Evolutionary conservation across 1,140 invertebrate species (phyloP), one percentile per base, ranked within the genome.

Genomic region (Drosophila elegans): DNA sequence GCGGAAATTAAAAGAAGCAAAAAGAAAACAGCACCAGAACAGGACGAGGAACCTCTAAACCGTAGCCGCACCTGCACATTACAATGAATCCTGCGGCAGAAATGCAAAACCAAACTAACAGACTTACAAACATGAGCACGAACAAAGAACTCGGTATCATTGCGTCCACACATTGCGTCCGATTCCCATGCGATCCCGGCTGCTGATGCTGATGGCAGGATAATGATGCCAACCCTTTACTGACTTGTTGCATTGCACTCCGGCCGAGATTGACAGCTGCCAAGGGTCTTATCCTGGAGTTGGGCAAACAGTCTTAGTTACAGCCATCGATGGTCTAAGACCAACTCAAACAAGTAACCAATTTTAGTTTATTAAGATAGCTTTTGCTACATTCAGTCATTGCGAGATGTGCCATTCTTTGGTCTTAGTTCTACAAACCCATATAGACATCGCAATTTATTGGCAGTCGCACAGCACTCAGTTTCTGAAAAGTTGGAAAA

Each of bases 1-100:
- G 67, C 77, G 84, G 80, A 89, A 89, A 89, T 89, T 89, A 89
- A 84, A 89, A 89, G 76, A 79, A 78, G 85, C 57, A 89, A 77
- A 84, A 89, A 80, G 80, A 90, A 89, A 90, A 89, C 84, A 88
- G 49, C 5, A 41, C 11, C 32, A 48, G 79, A 73, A 86, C 42
- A 67, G 83, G 64, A 68, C 78, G 44, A 75, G 83, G 67, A 76
- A 83, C 67, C 83, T 79, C 80, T 85, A 85, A 85, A 72, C 82
- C 82, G 64, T 57, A 64, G 74, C 77, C 72, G 54, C 48, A 46
- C 46, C 78, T 67, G 78, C 74, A 80, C 74, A 89, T 89, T 80
- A 89, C 80, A 89, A 89, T 89, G 84, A 89, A 73, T 78, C 84
- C 85, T 84, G 80, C 77, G 80, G 85, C 84, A 51, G 49, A 27